Conservation (phyloP, 64 coral and sea anemone genomes). For the Hydrozoanthus tunicans region DNA sequence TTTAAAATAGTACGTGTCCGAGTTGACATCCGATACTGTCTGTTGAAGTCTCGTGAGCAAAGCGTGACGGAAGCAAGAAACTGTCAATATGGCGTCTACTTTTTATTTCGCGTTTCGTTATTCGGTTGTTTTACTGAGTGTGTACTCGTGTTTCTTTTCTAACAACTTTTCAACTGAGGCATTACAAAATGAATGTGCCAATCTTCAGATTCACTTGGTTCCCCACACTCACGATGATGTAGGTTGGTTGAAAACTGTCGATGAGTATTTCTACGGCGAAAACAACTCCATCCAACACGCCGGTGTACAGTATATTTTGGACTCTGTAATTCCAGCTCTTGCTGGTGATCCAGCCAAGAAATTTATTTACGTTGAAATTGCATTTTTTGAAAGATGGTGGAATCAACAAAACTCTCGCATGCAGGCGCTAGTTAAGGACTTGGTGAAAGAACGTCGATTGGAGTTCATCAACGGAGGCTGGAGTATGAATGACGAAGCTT, state of each 20-base stretch:
- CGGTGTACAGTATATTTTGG: constrained; percentile 38
- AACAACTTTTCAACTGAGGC: background rate
- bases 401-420: constrained; percentile 29
- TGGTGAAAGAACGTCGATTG: background rate
- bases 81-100: too few species aligned
- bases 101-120: too few species aligned
- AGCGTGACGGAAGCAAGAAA: too few species aligned
- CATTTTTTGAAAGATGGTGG: constrained; percentile 55
- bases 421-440: constrained; percentile 25
- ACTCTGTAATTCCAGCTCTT: constrained; percentile 46
- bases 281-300: constrained; percentile 48
- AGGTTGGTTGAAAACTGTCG: constrained; percentile 45
- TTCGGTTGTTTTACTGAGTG: too few species aligned
- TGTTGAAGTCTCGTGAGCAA: too few species aligned
- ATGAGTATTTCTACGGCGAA: constrained; percentile 36
- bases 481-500: constrained; percentile 65
- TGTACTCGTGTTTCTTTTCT: too few species aligned
- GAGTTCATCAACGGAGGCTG: constrained; percentile 54
- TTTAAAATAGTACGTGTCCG: too few species aligned
- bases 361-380: constrained; percentile 30
- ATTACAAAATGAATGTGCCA: background rate
- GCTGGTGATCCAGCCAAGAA: constrained; percentile 6
- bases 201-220: constrained; percentile 26
- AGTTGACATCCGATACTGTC: too few species aligned
- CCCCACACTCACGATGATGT: constrained; percentile 2